A percentile compares a stretch with the other conserved stretches of the same genome.
Evolutionary conservation across 2,113 vertebrate species (phyloP).

Genomic region (Tursiops truncatus): DNA sequence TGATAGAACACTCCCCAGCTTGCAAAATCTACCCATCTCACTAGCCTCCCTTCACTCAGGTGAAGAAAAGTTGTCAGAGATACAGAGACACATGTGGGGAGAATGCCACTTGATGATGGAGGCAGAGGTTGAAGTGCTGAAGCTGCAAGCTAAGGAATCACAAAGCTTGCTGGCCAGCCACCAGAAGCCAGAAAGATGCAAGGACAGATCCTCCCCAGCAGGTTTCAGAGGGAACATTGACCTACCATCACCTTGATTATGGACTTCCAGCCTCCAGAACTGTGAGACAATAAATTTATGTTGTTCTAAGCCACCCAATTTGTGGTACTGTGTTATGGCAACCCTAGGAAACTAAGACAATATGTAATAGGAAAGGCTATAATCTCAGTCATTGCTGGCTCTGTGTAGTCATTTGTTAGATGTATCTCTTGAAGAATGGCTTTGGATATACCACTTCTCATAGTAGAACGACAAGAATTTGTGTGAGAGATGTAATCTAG

Average conservation of each 20-base stretch:
- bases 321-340: not conserved
- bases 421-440: not conserved
- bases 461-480: not conserved
- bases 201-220: not conserved
- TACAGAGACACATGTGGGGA: not conserved
- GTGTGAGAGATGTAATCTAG: not conserved
- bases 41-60: not conserved
- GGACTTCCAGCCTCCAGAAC: not conserved
- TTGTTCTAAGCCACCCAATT: not conserved
- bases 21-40: not conserved
- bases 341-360: not conserved
- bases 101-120: not conserved
- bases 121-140: not conserved
- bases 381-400: not conserved
- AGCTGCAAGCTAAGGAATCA: not conserved
- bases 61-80: not conserved
- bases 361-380: not conserved
- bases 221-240: not conserved
- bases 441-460: constrained; percentile 28
- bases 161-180: not conserved
- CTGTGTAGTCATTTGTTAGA: not conserved
- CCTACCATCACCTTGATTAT: not conserved
- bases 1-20: not conserved
- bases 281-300: not conserved
- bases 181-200: not conserved